Base-by-base conservation (phyloP, 1,140 invertebrate species). In the Lanistes nyassanus region DNA sequence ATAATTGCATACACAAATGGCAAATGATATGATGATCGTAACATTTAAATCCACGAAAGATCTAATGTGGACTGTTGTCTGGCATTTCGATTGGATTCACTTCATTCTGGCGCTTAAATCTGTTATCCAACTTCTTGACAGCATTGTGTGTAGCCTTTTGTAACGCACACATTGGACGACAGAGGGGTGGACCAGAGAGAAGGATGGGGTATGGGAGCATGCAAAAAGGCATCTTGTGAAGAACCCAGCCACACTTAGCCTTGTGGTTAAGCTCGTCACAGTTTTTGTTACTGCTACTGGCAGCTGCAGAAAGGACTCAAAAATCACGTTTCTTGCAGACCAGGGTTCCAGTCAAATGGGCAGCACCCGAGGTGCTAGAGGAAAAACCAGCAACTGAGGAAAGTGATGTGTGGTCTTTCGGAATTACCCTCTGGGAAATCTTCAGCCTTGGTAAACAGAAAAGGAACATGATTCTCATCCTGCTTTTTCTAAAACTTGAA, bases 381-480 rank as follows among this genome's bases (percentile, higher is more conserved):
- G 47, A 53, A 4, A 79, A 81, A 39, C 31, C 79, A 6, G 78
- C 82, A n/a, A 81, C 72, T 21, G 68, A 79, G 60, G 75, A 83
- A 75, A 85, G 82, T 53, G 83, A 86, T 74, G 80, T 82, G n/a
- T 87, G 85, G 85, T 89, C 64, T 7, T 86, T 80, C 74, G 80
- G 82, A 55, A 82, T 88, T 13, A 75, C 80, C 3, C 36, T 85
- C 0, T 86, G 83, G 83, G 84, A 85, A 70, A 84, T 84, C 36
- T 81, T 78, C 76, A 82, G 78, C n/a, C 56, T 81, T 3, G 78
- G 77, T 78, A 70, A n/a, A n/a, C n/a, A n/a, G n/a, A n/a, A n/a
- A n/a, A n/a, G n/a, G n/a, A n/a, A n/a, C n/a, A n/a, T n/a, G n/a
- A n/a, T n/a, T n/a, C n/a, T n/a, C n/a, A n/a, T n/a, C n/a, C n/a